Conservation (phyloP, 2,888 invertebrate species). For the Himalopsyche japonica region DNA sequence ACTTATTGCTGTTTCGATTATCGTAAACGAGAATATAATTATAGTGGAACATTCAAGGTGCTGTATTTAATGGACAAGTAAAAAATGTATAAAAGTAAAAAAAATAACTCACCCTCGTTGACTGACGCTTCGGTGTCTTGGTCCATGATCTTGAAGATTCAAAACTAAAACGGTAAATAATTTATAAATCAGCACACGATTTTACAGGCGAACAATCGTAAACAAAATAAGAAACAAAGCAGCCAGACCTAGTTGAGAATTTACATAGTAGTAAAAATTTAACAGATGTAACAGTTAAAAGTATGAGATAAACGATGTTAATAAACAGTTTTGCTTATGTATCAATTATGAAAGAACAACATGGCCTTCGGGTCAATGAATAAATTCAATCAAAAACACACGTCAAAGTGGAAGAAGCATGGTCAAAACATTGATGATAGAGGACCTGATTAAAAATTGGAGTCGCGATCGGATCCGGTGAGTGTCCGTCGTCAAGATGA, state of each 20-base stretch:
- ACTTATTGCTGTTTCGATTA: neutral
- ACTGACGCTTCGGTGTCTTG: slow-evolving; percentile 1
- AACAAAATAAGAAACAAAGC: neutral
- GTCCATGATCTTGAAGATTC: slow-evolving; percentile 11
- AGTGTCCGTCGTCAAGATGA: slow-evolving; percentile 5
- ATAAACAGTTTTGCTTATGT: neutral
- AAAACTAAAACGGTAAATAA: slow-evolving; percentile 10
- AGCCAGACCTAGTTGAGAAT: neutral
- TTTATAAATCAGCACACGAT: neutral
- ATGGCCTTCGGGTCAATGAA: slow-evolving; percentile 9
- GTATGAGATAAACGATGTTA: neutral
- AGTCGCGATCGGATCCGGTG: neutral
- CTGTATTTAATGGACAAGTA: neutral
- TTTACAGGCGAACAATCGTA: neutral
- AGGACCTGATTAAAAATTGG: neutral
- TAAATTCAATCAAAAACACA: slow-evolving; percentile 17
- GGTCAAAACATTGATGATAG: slow-evolving; percentile 1
- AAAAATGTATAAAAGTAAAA: neutral
- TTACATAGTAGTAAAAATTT: neutral
- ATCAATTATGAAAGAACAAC: neutral
- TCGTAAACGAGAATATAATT: neutral
- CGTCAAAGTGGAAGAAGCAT: slow-evolving; percentile 16
- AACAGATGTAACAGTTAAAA: neutral
- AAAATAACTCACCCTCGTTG: slow-evolving; percentile 8
- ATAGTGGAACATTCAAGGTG: neutral